Percentiles rank a stretch among this genome's conserved stretches.
Conservation (phyloP, 2,888 invertebrate species). For the Callosobruchus maculatus region DNA sequence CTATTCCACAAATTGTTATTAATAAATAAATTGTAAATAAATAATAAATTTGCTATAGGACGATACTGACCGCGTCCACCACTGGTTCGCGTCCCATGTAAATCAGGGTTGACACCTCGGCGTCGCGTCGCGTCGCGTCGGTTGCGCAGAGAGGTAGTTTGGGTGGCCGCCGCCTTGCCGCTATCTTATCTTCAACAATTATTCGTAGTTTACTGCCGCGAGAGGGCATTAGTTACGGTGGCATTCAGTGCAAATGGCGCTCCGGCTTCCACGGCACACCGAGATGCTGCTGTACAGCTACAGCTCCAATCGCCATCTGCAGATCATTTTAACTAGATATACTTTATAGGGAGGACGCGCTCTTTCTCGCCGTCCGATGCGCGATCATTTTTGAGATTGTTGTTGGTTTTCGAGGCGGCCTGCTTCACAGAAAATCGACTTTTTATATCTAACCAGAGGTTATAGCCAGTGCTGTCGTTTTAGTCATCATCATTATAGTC, state of each 20-base stretch:
- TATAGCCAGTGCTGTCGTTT: no score
- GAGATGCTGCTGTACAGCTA: slow-evolving; percentile 15
- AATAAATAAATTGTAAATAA: no score
- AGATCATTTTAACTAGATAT: slow-evolving; percentile 42
- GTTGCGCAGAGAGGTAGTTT: slow-evolving; percentile 6
- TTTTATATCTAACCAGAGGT: no score
- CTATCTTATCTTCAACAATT: slow-evolving; percentile 48
- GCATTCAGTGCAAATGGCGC: slow-evolving; percentile 45
- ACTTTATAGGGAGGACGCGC: slow-evolving; percentile 29
- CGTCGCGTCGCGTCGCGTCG: no score
- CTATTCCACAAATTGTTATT: no score
- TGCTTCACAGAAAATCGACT: no score
- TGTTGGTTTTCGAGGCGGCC: no score
- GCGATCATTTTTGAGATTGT: background rate
- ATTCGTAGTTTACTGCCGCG: slow-evolving; percentile 44
- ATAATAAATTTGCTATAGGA: no score
- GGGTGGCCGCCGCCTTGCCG: slow-evolving; percentile 40
- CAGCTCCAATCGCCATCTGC: slow-evolving; percentile 34
- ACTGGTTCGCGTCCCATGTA: background rate
- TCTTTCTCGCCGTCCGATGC: slow-evolving; percentile 38
- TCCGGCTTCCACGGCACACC: background rate
- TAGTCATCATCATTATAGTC: no score
- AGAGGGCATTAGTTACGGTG: slow-evolving; percentile 40
- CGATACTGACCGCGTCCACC: no score
- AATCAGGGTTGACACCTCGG: slow-evolving; percentile 21